Conservation (phyloP, 1,140 invertebrate genomes). For the Drosophila funebris region DNA sequence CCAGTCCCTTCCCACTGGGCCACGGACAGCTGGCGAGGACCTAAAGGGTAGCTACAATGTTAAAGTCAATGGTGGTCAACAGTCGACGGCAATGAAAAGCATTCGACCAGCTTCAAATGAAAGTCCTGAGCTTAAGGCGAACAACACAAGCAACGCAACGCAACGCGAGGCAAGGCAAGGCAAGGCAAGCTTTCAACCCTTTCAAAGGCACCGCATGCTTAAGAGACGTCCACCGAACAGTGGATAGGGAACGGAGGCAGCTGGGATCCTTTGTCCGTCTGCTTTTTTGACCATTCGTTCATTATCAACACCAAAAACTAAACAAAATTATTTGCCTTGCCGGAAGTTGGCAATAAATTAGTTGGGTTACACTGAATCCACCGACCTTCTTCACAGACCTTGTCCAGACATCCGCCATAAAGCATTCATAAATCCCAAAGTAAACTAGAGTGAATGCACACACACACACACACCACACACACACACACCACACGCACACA, state of each 20-base stretch:
- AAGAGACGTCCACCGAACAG: background rate
- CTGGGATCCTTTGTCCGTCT: conserved; percentile 22
- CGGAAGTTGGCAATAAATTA: conserved; percentile 82
- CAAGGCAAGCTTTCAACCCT: conserved; percentile 42
- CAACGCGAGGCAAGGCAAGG: no score
- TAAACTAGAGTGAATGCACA: conserved; percentile 70
- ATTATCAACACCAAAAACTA: conserved; percentile 81
- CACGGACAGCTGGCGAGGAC: background rate
- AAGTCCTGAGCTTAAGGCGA: conserved; percentile 37
- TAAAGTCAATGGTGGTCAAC: conserved; percentile 68
- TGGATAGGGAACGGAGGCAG: background rate
- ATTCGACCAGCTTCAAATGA: conserved; percentile 50
- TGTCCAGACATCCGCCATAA: conserved; percentile 81
- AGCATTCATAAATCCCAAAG: conserved; percentile 83
- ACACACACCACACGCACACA: no score
- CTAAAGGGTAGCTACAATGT: conserved; percentile 5
- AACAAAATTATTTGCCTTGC: conserved; percentile 79
- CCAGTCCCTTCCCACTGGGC: background rate
- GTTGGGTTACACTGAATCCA: conserved; percentile 57
- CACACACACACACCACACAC: conserved; percentile 30
- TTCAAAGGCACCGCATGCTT: conserved; percentile 55
- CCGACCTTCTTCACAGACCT: conserved; percentile 48
- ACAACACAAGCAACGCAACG: background rate
- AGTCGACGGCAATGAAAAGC: conserved; percentile 51
- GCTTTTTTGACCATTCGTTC: conserved; percentile 65